Evolutionary conservation across 2,113 vertebrate genomes (phyloP), one percentile per base, ranked within the genome.

Genomic region (Perca schrenkii): DNA sequence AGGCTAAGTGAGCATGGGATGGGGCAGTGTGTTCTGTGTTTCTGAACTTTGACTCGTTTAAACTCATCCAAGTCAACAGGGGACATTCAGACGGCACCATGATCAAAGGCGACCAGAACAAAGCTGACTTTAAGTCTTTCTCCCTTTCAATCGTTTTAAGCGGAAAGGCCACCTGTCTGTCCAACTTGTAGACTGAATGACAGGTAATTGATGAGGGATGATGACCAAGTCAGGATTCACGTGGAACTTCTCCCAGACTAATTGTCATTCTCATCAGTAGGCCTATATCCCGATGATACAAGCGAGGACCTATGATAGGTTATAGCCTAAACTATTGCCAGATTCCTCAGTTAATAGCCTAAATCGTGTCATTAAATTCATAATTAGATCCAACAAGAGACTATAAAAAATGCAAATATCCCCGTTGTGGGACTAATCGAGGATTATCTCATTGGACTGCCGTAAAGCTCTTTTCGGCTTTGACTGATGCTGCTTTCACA

Each of bases 91-190:
- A 14, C 8, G 10, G 21, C 54, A 54, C 4, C 8, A 3, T 61
- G 75, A 78, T 83, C 81, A 83, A 66, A 79, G 77, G 43, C 16
- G 1, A 53, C 1, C 40, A n/a, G 17, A 58, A 43, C 57, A 40
- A 57, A 69, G 68, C 61, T 56, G 56, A 67, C 69, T 63, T 28
- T 49, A 74, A 78, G 74, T 57, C 60, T 52, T 60, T 71, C 21
- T 7, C 22, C 25, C 36, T 56, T 17, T 19, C 40, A 76, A 25
- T 56, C 22, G 17, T 17, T 62, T 74, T 21, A 46, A 34, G 47
- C 34, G 6, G 28, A 53, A 61, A 68, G 31, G 13, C 36, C 49
- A 52, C 46, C 57, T 54, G 28, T 61, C 46, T 50, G 3, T 4
- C 5, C 3, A 13, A 57, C 65, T 11, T 49, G 54, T 43, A 3